Evolutionary conservation across 53 echinoderm and acorn worm species (phyloP).

Genomic region (Astropecten irregularis): DNA sequence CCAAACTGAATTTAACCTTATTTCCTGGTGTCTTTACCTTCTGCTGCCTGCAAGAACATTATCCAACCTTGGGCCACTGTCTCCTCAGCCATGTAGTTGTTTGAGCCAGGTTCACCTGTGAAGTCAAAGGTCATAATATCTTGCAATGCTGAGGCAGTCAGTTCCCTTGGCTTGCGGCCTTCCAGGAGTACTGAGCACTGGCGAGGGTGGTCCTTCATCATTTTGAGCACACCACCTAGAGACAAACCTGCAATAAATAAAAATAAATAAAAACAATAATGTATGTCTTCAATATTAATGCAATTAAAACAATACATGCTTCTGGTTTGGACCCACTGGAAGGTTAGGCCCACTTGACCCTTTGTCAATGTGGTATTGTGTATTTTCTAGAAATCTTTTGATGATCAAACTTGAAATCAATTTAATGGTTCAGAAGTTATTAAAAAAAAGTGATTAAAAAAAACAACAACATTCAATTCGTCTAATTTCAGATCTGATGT

Average conservation of each 20-base stretch:
- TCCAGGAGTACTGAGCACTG: neutral
- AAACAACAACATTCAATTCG: too few species aligned
- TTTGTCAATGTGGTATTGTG: neutral
- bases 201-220: neutral
- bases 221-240: neutral
- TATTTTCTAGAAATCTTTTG: neutral
- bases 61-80: slow-evolving; percentile 2
- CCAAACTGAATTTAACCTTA: too few species aligned
- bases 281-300: neutral
- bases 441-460: too few species aligned
- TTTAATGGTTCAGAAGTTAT: too few species aligned
- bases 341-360: neutral
- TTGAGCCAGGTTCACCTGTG: neutral
- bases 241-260: neutral
- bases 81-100: neutral
- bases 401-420: neutral
- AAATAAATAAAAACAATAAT: neutral
- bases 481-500: too few species aligned
- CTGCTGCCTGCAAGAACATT: slow-evolving; percentile 4
- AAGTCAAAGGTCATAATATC: neutral
- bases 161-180: neutral
- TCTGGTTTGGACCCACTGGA: neutral
- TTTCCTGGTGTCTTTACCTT: slow-evolving; percentile 3
- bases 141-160: neutral
- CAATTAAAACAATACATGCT: neutral